Evolutionary conservation across 2,797 vertebrate genomes (phyloP).

Genomic region (Echiichthys vipera): DNA sequence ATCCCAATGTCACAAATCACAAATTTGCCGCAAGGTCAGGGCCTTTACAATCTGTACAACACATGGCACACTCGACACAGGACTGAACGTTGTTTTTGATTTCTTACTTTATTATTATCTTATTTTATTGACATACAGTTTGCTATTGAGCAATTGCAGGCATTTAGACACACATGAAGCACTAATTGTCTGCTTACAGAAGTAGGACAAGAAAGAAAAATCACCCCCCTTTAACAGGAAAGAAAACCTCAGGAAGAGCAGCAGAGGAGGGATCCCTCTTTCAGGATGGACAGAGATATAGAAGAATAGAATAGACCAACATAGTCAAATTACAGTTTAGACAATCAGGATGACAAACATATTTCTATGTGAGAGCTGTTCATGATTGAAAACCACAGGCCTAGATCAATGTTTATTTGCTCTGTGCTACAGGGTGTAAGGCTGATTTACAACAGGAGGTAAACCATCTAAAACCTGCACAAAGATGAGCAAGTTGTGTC

Average conservation of each 20-base stretch:
- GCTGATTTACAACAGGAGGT: constrained; percentile 1
- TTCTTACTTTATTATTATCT: background rate
- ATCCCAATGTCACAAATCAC: background rate
- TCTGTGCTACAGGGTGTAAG: background rate
- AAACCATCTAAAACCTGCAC: background rate
- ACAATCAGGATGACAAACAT: background rate
- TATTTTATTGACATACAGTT: background rate
- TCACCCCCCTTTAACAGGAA: too few species aligned
- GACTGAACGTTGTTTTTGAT: background rate
- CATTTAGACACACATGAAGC: too few species aligned
- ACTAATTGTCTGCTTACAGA: too few species aligned
- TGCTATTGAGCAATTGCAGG: too few species aligned
- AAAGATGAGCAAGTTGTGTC: background rate
- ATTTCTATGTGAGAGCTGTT: constrained; percentile 12
- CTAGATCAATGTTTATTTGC: background rate
- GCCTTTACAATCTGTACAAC: too few species aligned
- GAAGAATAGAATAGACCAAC: background rate
- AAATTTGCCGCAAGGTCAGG: too few species aligned
- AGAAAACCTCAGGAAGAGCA: background rate
- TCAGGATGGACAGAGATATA: background rate
- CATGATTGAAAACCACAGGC: background rate
- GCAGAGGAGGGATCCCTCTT: background rate
- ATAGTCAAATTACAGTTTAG: background rate
- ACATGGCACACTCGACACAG: too few species aligned
- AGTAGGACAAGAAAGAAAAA: too few species aligned